Percentiles rank a stretch among this genome's conserved stretches.
phyloP scores from a whole-genome alignment of 1,140 invertebrate genomes.

The Apis dorsata region DNA sequence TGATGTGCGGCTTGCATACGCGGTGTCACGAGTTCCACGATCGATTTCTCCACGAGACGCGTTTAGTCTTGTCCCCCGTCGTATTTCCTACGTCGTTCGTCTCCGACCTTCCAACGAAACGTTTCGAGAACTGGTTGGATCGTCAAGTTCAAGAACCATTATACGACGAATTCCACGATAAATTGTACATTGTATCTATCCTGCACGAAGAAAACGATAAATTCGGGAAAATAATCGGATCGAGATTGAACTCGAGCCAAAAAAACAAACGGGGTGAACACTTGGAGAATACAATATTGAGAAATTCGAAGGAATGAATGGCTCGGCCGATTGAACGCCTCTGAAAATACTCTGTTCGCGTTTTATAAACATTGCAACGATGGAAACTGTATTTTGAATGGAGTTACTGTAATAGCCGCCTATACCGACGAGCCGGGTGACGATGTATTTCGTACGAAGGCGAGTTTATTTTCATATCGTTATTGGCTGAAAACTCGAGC shows the following conservation, averaged over 20 bases:
- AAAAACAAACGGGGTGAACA: not conserved
- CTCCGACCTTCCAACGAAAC: not conserved
- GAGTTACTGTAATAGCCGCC: not conserved
- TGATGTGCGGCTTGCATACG: slow-evolving; percentile 28
- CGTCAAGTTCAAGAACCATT: slow-evolving; percentile 1
- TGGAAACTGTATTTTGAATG: not conserved
- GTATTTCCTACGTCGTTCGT: not conserved
- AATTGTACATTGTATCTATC: too few species aligned
- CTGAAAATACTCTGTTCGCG: not conserved
- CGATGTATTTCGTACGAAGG: too few species aligned
- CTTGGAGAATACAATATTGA: not conserved
- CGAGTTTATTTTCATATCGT: too few species aligned
- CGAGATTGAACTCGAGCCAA: not conserved
- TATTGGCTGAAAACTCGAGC: too few species aligned
- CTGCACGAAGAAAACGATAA: not conserved
- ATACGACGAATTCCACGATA: too few species aligned
- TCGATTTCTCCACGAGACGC: slow-evolving; percentile 38
- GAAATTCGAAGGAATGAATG: slow-evolving; percentile 14
- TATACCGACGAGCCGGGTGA: too few species aligned
- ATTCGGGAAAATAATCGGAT: not conserved
- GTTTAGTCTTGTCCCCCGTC: not conserved
- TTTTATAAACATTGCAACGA: slow-evolving; percentile 7
- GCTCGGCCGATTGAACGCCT: not conserved
- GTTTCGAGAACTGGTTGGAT: too few species aligned
- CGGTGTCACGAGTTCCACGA: slow-evolving; percentile 23